These are phyloP conservation scores for Drosophila tropicalis DNA, from an alignment of 1,140 invertebrate genomes.

Conservation along the genomic window DNA sequence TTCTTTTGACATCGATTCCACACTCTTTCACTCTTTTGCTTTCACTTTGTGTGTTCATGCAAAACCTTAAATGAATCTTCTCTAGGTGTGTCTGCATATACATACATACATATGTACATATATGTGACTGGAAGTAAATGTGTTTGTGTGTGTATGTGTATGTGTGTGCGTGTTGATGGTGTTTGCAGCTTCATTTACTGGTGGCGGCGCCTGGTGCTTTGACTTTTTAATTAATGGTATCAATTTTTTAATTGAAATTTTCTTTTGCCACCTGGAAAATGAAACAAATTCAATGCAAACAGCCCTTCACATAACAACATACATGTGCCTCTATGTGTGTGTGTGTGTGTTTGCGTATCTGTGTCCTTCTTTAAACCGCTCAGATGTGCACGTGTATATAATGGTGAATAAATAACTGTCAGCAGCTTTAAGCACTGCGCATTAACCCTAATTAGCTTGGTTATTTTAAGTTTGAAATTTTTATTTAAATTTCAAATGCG, in stretches of 20 bases:
- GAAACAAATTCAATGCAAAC: conserved; percentile 16
- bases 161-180: neutral
- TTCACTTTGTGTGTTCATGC: conserved; percentile 29
- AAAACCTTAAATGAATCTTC: neutral
- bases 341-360: neutral
- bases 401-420: conserved; percentile 15
- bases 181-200: neutral
- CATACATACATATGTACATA: neutral
- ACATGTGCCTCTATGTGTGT: neutral
- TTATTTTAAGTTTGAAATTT: conserved; percentile 13
- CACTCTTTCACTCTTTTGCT: neutral
- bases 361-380: neutral
- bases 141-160: neutral
- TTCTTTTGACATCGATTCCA: conserved; percentile 2
- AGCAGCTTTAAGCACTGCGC: conserved; percentile 22
- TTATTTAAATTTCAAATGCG: conserved; percentile 13
- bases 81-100: neutral
- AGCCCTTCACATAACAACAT: neutral
- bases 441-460: conserved; percentile 26
- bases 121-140: neutral
- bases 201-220: conserved; percentile 16
- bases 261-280: conserved; percentile 24
- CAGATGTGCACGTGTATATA: neutral
- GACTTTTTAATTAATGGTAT: conserved; percentile 33
- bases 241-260: conserved; percentile 30